Evolutionary conservation across 2,888 invertebrate species (phyloP), one percentile per base, ranked within the genome.

Genomic region (Ochropacha duplaris): DNA sequence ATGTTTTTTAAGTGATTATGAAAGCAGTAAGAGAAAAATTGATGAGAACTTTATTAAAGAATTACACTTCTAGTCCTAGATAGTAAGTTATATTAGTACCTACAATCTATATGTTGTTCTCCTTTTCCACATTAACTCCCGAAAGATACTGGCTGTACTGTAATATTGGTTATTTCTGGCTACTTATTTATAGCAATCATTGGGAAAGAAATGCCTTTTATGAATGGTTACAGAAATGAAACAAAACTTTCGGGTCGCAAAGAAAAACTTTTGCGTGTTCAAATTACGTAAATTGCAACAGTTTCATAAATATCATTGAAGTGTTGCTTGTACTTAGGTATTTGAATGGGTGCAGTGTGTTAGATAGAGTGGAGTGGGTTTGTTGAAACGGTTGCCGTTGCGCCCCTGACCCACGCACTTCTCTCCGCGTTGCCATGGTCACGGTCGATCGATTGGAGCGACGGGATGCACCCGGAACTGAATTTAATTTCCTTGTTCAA

Each of bases 341-440:
- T 44, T 44, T 19, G 16, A 44, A 44, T 2, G 16, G 19, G 19
- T 44, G 49, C 50, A 59, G 54, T 50, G 54, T 59, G 31, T 54
- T 34, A 34, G 22, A 34, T 44, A 31, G 55, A 56, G 54, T 54
- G 22, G 39, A 34, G 16, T 49, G 24, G 55, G 26, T 51, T 31
- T 34, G 31, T 24, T 12, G 24, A 26, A 58, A 54, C 49, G 44
- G 56, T 51, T 54, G 55, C 51, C 62, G 60, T 61, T 61, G 70
- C 82, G 87, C 80, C 89, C 90, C 83, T 90, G 90, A 90, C 90
- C 90, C 88, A 82, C 86, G 84, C 84, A 83, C 79, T 76, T 69
- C 61, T 71, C 76, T 72, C 68, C 65, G 74, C 84, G 88, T 89
- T 88, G 81, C 87, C 89, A 91, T 89, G 86, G 90, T 84, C 89